phyloP scores from a whole-genome alignment of 2,113 vertebrate species.

The Edolisoma coerulescens region DNA sequence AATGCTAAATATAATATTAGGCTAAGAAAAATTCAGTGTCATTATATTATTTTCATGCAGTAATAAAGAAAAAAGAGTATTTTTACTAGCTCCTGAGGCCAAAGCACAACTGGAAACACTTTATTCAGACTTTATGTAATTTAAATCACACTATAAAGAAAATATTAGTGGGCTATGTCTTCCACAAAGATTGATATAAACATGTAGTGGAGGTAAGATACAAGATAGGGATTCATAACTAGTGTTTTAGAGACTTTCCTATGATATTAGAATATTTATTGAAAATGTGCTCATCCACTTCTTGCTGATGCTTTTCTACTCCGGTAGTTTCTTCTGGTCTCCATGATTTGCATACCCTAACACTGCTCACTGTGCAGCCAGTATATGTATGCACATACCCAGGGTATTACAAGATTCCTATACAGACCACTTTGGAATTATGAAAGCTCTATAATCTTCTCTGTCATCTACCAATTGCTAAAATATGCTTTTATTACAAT shows the following conservation, averaged over 20 bases:
- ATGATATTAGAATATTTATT: background rate
- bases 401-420: background rate
- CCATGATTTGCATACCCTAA: background rate
- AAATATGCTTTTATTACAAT: background rate
- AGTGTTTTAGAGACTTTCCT: background rate
- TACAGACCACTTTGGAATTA: background rate
- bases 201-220: background rate
- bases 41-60: background rate
- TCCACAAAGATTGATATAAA: background rate
- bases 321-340: background rate
- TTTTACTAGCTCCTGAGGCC: background rate
- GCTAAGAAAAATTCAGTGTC: background rate
- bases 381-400: background rate
- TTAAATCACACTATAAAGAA: background rate
- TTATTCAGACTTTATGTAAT: background rate
- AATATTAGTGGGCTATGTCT: background rate
- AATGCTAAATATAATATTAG: background rate
- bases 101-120: background rate
- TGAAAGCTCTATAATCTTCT: background rate
- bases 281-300: background rate
- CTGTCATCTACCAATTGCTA: background rate
- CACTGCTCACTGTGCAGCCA: background rate
- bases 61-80: background rate
- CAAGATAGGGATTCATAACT: background rate
- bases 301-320: background rate